Conservation (phyloP, 2,113 vertebrate species). For the Lagopus leucura region DNA sequence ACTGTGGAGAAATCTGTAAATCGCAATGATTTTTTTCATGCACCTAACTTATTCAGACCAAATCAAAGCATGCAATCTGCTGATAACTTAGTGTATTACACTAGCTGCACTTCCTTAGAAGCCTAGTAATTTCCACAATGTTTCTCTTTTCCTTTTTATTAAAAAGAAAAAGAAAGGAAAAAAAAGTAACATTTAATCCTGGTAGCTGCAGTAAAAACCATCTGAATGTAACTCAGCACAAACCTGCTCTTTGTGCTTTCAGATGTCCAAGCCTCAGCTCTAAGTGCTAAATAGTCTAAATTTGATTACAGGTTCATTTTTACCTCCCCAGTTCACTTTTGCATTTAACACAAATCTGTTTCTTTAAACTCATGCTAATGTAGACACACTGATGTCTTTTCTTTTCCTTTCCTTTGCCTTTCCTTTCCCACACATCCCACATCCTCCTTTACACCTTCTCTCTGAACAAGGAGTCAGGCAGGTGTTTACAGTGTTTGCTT, state of each 20-base stretch:
- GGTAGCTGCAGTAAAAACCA: not conserved
- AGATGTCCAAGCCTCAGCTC: not conserved
- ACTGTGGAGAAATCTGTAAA: conserved; percentile 43
- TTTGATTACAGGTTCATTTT: not conserved
- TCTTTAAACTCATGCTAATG: not conserved
- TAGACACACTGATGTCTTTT: not conserved
- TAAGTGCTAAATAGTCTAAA: not conserved
- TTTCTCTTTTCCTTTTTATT: not conserved
- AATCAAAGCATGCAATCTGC: conserved; percentile 52
- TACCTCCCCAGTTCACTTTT: not conserved
- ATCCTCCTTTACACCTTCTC: not conserved
- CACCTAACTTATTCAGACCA: conserved; percentile 14
- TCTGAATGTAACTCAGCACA: not conserved
- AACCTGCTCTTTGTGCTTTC: not conserved
- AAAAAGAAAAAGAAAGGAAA: not conserved
- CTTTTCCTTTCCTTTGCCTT: not conserved
- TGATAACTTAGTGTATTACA: conserved; percentile 33
- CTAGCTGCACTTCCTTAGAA: conserved; percentile 21
- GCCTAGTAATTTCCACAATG: conserved; percentile 5
- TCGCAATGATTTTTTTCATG: not conserved
- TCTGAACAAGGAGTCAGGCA: not conserved
- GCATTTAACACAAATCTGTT: not conserved
- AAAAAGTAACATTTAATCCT: not conserved
- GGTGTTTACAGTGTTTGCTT: not conserved
- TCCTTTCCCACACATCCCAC: not conserved